These are phyloP conservation scores for Scelioninae gen. 1 DNA, from an alignment of 2,888 invertebrate genomes.

Conservation along the genomic window DNA sequence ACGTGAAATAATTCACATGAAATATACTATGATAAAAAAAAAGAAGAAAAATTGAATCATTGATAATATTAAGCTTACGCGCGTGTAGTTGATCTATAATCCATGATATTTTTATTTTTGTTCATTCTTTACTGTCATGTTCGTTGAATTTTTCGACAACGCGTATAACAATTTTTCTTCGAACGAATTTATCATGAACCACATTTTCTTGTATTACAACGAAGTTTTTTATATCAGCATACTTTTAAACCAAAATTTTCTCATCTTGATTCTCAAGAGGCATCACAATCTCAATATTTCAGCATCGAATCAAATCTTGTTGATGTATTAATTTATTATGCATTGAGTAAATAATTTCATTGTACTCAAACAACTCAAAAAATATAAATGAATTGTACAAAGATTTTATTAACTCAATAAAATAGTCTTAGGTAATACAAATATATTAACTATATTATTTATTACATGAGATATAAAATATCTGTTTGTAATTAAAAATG, in stretches of 20 bases:
- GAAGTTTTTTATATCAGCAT: constrained; percentile 4
- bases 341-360: not conserved
- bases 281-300: constrained; percentile 29
- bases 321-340: constrained; percentile 26
- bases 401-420: not conserved
- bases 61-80: constrained; percentile 75
- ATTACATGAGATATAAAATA: too few species aligned
- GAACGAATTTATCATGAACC: constrained; percentile 30
- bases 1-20: constrained; percentile 47
- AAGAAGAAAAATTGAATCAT: constrained; percentile 74
- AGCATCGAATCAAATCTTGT: constrained; percentile 15
- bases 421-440: too few species aligned
- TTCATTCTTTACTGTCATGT: constrained; percentile 52
- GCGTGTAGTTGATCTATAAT: constrained; percentile 51
- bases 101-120: constrained; percentile 38
- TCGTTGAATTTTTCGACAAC: constrained; percentile 32
- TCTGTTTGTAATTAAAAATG: too few species aligned
- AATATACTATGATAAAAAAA: constrained; percentile 73
- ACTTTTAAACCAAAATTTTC: constrained; percentile 6
- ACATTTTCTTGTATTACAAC: not conserved
- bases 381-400: not conserved
- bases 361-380: not conserved
- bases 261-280: constrained; percentile 11
- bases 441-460: too few species aligned
- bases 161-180: constrained; percentile 51